Percentiles rank a stretch among this genome's conserved stretches.
phyloP scores from a whole-genome alignment of 2,888 invertebrate genomes.

The Plagiodera versicolora region DNA sequence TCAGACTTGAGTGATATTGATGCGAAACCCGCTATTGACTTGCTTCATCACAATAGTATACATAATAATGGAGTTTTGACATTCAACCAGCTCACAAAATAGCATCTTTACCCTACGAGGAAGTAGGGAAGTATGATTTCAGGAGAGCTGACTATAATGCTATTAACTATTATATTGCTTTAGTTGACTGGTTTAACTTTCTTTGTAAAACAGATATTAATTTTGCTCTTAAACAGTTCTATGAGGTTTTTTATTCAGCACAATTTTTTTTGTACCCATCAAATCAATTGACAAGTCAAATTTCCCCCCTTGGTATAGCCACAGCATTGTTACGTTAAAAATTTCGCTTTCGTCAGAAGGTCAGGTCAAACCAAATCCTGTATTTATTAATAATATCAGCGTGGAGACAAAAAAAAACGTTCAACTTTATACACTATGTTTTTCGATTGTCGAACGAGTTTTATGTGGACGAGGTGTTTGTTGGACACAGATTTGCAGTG shows the following conservation, averaged over 20 bases:
- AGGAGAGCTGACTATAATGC: not conserved
- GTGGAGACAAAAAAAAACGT: no score
- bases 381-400: no score
- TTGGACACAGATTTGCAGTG: no score
- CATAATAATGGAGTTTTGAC: not conserved
- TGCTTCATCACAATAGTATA: not conserved
- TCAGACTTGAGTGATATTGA: not conserved
- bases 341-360: no score
- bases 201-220: not conserved
- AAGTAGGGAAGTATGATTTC: not conserved
- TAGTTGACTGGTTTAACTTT: not conserved
- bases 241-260: not conserved
- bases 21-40: not conserved
- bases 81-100: not conserved
- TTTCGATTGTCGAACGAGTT: no score
- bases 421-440: no score
- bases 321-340: no score
- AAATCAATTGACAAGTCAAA: not conserved
- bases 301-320: not conserved
- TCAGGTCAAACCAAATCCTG: no score
- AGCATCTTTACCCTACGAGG: constrained; percentile 1
- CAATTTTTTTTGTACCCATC: not conserved
- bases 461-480: no score
- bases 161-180: not conserved
- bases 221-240: not conserved